Base-by-base conservation (phyloP, 2,797 vertebrate genomes). In the Bradypodion ventrale region DNA sequence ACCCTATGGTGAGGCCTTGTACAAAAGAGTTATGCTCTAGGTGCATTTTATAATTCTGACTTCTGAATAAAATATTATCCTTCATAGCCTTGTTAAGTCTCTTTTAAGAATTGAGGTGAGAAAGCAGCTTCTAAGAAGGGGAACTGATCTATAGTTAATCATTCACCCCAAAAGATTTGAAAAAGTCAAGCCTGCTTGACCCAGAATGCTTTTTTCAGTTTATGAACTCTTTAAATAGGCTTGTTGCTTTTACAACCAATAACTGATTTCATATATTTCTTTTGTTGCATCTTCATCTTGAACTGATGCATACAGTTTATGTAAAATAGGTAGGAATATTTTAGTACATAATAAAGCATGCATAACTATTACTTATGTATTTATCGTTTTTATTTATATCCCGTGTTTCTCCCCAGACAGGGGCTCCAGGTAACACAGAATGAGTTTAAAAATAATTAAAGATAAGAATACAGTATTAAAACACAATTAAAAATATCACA, bases 81-180 rank as follows among this genome's bases (percentile, higher is more conserved):
- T 83, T 89, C 86, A 69, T 89, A 68, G 44, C 63, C 6, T 85
- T 56, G n/a, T 86, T 89, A 83, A 88, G 23, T 78, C 35, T 88
- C 80, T 70, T 66, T 81, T 90, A 90, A 90, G 79, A 87, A 83
- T 88, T 73, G 73, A 85, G 87, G 91, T 88, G 90, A 90, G 90
- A 75, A 78, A 59, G 65, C 0, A 0, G 35, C 32, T 88, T 87
- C 69, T 37, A 85, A 69, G 89, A n/a, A 91, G 49, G n/a, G 87
- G 25, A 86, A 79, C 5, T 87, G 75, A 40, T 66, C 78, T 83
- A 91, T 80, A 88, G 75, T 73, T 91, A 91, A 85, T 86, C n/a
- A 29, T 87, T 84, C 62, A 70, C 0, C 59, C 37, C 56, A 69
- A 89, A 72, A 59, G 23, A 81, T 87, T 83, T 83, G 21, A 59